Evolutionary conservation across 35 echinoderm and acorn worm species (phyloP).

Genomic region (Amphiura filiformis): DNA sequence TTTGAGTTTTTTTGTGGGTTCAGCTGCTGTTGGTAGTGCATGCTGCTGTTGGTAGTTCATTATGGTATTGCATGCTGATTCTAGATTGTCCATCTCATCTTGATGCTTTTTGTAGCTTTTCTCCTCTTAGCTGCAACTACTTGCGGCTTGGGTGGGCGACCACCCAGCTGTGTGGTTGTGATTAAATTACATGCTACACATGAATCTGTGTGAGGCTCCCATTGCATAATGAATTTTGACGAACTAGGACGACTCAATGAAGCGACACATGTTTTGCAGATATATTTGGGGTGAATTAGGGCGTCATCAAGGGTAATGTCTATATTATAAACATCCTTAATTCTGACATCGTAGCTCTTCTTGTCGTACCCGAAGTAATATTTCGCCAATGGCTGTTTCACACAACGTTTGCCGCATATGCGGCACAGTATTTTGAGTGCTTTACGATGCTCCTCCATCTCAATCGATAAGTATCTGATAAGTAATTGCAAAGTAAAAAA

Average conservation of each 20-base stretch:
- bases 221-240: not conserved
- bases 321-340: not conserved
- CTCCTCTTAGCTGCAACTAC: not conserved
- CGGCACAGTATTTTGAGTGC: too few species aligned
- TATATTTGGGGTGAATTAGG: not conserved
- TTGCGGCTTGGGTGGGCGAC: not conserved
- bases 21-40: too few species aligned
- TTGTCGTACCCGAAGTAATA: too few species aligned
- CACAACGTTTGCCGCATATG: too few species aligned
- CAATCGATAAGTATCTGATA: too few species aligned
- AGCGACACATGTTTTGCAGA: not conserved
- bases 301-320: not conserved
- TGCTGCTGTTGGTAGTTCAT: not conserved
- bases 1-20: not conserved
- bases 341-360: too few species aligned
- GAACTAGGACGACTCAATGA: not conserved
- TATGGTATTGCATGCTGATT: not conserved
- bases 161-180: too few species aligned
- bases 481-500: too few species aligned
- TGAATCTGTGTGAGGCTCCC: not conserved
- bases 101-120: not conserved
- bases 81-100: too few species aligned
- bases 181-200: not conserved
- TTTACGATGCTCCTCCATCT: too few species aligned
- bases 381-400: too few species aligned